Evolutionary conservation across 2,888 invertebrate species (phyloP), one percentile per base, ranked within the genome.

Genomic region (Lissocephala sabroskyi): DNA sequence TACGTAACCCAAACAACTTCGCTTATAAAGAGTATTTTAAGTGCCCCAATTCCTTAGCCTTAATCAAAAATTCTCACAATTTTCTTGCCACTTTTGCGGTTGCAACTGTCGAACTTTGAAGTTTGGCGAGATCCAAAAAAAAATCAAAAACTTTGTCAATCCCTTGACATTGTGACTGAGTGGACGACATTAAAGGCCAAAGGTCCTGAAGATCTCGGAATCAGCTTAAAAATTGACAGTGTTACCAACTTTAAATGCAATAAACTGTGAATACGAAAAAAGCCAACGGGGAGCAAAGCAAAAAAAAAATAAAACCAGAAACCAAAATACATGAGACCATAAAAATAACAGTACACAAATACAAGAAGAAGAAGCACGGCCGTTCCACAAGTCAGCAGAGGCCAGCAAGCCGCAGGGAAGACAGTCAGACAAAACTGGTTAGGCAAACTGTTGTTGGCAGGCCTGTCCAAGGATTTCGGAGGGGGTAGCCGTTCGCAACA

Each of bases 141-240:
- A n/a, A n/a, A n/a, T n/a, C n/a, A 23, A 48, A 41, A 30, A 33
- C 36, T 46, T 44, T 42, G 29, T 16, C 13, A 17, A 19, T 60
- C 62, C 60, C 62, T 45, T 62, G 62, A 60, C 60, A 62, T 60
- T 60, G 60, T 63, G 62, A 45, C 59, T 62, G 59, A 62, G 59
- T 23, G 35, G 35, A 14, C 35, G 16, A 10, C 35, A 23, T 23
- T 23, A 23, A 23, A 23, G 23, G 16, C 35, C 33, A 14, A 1
- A 6, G 16, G 7, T 23, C 13, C 16, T 35, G n/a, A n/a, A 16
- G 17, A 6, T 35, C 14, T n/a, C n/a, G n/a, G n/a, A 9, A 10
- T 35, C 9, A 35, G 35, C 35, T 35, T 16, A 32, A 13, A 10
- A 30, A 11, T 13, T 9, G 11, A 6, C 26, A 26, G 9, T 26